Evolutionary conservation across 2,113 vertebrate species (phyloP), one percentile per base, ranked within the genome.

Genomic region (Seriola dumerili): DNA sequence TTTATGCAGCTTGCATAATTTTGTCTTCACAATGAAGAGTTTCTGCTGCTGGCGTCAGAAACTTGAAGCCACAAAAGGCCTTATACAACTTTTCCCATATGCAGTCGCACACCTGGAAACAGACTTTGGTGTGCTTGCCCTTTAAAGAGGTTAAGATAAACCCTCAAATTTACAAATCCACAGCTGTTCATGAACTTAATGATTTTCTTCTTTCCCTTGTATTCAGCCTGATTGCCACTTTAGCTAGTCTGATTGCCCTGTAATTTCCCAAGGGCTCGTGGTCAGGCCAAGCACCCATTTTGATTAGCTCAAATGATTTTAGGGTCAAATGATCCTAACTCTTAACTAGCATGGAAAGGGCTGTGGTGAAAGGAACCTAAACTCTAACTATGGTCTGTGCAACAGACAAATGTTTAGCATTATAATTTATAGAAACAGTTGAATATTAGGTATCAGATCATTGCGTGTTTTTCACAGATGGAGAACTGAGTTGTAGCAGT

Each of bases 261-360:
- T 58, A 48, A 42, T 40, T 42, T 54, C 66, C 10, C 16, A 50
- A 29, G 46, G 25, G 58, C 66, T 55, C 21, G 54, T 48, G 40
- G 46, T 36, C 34, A 54, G 32, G n/a, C 59, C n/a, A 72, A 79
- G 64, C 77, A 50, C 38, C n/a, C 69, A 4, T 83, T 80, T 79
- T 80, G 17, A 86, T 85, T 36, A 71, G 58, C 72, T 40, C 42
- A 70, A 64, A 75, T 42, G 12, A 7, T 19, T 73, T 11, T n/a
- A 67, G 11, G 8, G 36, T 46, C 8, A 50, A 36, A 55, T 6
- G 5, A 8, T 8, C 42, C 16, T 19, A 7, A 50, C 46, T 4
- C 34, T 36, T 36, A 36, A 4, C 14, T 50, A 1, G 17, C 17
- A 50, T 17, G 46, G 46, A 50, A 50, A 5, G 3, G 46, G 46